Evolutionary conservation across 2,888 invertebrate species (phyloP), one percentile per base, ranked within the genome.

Genomic region (Acrocyrtus sp.): DNA sequence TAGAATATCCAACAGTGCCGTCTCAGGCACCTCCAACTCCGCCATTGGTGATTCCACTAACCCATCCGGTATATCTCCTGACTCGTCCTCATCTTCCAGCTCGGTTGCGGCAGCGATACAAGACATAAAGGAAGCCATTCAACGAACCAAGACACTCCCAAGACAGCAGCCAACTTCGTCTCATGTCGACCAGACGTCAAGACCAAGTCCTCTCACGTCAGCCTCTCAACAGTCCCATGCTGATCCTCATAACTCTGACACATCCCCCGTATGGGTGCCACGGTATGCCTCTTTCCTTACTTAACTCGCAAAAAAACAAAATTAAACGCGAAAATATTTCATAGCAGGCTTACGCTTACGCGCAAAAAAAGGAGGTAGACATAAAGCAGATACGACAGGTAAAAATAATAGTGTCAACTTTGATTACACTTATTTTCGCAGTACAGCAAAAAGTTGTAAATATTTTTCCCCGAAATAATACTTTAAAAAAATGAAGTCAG

Each of bases 91-190:
- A 21, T 73, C 74, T 34, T 76, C 78, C 15, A 65, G 74, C 10
- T 83, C 83, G 81, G 85, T 87, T 76, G 88, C 89, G 83, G 89
- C 92, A 81, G 91, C 92, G 43, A 90, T 93, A 82, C 92, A 92
- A 83, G 94, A 94, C 81, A 94, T 95, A 81, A 89, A 94, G 60
- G 89, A 93, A 82, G 91, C 90, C 76, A 85, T 93, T 78, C 93
- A 89, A 85, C 89, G 91, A 84, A 90, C 90, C 65, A 90, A 90
- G 84, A 88, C 89, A 19, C 84, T 89, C 74, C 89, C 89, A 67
- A 75, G 74, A 56, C 77, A 74, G 61, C 75, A 66, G 29, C 65
- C 60, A 41, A 39, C 34, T 34, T 5, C 57, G 8, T 66, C 72
- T 54, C 69, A 69, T 53, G 60, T 66, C 41, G 68, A 70, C 53